Conservation (phyloP, 2,888 invertebrate genomes). For the Cryptocephalus primarius region DNA sequence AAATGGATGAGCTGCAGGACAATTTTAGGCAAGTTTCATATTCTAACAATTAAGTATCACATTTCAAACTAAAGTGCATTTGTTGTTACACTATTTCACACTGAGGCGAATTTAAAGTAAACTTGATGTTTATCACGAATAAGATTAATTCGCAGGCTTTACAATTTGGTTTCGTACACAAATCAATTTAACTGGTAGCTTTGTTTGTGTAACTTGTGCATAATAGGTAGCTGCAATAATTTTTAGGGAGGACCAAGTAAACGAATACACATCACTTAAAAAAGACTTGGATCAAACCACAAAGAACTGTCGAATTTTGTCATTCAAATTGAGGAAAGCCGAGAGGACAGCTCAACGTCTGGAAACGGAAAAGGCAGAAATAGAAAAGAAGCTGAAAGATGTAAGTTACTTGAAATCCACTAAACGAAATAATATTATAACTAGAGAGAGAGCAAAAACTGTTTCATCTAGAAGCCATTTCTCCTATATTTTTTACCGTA, state of each 20-base stretch:
- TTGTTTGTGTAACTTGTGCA: too few relatives aligned
- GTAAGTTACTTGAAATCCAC: conserved; percentile 23
- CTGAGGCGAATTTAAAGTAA: too few relatives aligned
- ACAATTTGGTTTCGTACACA: too few relatives aligned
- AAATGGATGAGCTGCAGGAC: conserved; percentile 98
- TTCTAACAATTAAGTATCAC: background rate
- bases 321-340: conserved; percentile 93
- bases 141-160: too few relatives aligned
- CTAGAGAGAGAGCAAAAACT: too few relatives aligned
- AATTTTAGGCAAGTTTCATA: conserved; percentile 56
- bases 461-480: too few relatives aligned
- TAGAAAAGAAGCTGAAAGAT: conserved; percentile 56
- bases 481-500: too few relatives aligned
- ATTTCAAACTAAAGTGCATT: background rate
- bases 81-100: background rate
- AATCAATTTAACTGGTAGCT: too few relatives aligned
- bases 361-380: conserved; percentile 72
- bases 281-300: conserved; percentile 93
- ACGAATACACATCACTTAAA: conserved; percentile 88
- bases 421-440: background rate
- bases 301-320: conserved; percentile 95
- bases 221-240: too few relatives aligned
- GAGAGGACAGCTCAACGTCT: conserved; percentile 81
- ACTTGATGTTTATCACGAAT: too few relatives aligned
- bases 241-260: conserved; percentile 86